Base-by-base conservation (phyloP, 2,888 invertebrate species). In the Plagiodera versicolora region DNA sequence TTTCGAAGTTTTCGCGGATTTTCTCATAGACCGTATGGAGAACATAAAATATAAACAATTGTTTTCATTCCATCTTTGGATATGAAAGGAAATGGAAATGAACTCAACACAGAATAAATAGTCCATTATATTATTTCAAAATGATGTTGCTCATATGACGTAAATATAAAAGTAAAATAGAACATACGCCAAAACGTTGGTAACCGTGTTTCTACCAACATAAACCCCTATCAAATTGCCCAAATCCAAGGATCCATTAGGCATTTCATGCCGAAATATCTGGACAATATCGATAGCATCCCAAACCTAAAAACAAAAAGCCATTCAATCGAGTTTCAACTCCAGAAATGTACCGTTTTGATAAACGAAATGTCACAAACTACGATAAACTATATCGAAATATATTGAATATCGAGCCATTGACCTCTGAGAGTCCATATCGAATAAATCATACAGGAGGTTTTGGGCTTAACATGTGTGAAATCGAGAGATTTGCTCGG, bases 321-420 rank as follows among this genome's bases (percentile, higher is more conserved):
- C 56, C 60, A 58, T 62, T 60, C 46, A 47, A 57, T 35, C 39
- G 51, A 56, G 58, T 28, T 54, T 50, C 58, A 64, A 62, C 58
- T 63, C 59, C 14, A 64, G 69, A 67, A 58, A 60, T 53, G 70
- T 70, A 73, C 73, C 73, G 72, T 73, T 74, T 64, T 53, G 63
- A 64, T 68, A 70, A 72, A 61, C 72, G 73, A 72, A 72, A 71
- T 71, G 72, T 72, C 72, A 72, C 61, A 58, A 60, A 54, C 58
- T 59, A 60, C 65, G 73, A 73, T 73, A 73, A 72, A 70, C 66
- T 67, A 69, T 72, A 73, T 72, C 71, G 65, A 72, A 72, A 72
- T 72, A 62, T 72, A 72, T 72, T 59, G 70, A 70, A 70, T 64
- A 61, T 51, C 67, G 64, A 64, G 68, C 49, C 67, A 61, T 65